These are phyloP conservation scores for Beroe forskalii DNA, from an alignment of 37 sponge, comb jelly and placozoan genomes.

Conservation along the genomic window DNA sequence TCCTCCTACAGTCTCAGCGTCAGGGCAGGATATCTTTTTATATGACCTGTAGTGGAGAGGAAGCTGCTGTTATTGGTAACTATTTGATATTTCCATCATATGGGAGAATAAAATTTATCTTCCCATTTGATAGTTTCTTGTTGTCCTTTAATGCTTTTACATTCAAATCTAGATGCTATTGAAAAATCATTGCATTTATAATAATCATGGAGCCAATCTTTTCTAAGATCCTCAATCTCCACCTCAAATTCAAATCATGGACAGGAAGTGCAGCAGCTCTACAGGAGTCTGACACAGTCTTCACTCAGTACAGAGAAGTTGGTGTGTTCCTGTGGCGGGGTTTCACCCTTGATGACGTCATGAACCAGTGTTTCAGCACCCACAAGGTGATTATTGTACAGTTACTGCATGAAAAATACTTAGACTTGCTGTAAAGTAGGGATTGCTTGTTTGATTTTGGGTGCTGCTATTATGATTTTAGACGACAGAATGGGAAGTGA, in stretches of 20 bases:
- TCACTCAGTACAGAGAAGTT: conserved; percentile 90
- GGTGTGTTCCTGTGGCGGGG: conserved; percentile 91
- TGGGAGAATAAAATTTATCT: too few species aligned
- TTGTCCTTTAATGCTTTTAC: too few species aligned
- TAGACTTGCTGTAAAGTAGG: too few species aligned
- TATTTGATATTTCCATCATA: too few species aligned
- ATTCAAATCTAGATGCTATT: too few species aligned
- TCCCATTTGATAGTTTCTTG: too few species aligned
- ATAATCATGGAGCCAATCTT: too few species aligned
- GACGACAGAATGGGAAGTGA: not conserved
- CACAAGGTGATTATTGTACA: conserved; percentile 8
- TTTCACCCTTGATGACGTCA: conserved; percentile 75
- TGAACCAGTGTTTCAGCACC: conserved; percentile 93
- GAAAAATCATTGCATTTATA: too few species aligned
- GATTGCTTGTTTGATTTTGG: too few species aligned
- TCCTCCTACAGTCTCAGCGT: conserved; percentile 91
- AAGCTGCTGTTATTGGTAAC: conserved; percentile 70
- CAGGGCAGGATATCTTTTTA: conserved; percentile 97
- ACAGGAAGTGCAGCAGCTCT: conserved; percentile 92
- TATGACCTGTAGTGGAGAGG: conserved; percentile 91
- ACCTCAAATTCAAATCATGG: too few species aligned
- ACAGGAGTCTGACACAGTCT: conserved; percentile 78
- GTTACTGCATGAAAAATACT: not conserved
- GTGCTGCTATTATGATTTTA: too few species aligned
- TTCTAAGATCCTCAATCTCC: too few species aligned